These are phyloP conservation scores for Sternotherus odoratus DNA, from an alignment of 2,797 vertebrate genomes.

Conservation along the genomic window DNA sequence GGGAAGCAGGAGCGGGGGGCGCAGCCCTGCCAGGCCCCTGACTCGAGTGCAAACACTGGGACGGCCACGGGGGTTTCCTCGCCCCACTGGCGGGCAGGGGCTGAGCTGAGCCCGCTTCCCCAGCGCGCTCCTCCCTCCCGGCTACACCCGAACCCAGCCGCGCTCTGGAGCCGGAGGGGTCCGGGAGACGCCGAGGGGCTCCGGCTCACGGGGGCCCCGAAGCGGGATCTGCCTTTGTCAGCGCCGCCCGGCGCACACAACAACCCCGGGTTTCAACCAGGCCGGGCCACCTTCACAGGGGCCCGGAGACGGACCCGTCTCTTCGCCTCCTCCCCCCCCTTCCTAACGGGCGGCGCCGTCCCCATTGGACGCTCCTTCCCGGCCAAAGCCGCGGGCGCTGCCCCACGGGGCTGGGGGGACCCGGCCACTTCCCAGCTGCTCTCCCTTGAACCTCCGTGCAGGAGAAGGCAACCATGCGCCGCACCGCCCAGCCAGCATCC, in stretches of 20 bases:
- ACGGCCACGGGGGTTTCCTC: slow-evolving; percentile 24
- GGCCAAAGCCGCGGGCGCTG: not conserved
- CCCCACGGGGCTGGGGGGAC: not conserved
- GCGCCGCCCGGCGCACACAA: slow-evolving; percentile 73
- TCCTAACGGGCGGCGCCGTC: not conserved
- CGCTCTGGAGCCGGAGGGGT: slow-evolving; percentile 82
- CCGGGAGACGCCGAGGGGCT: slow-evolving; percentile 85
- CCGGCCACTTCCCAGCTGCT: not conserved
- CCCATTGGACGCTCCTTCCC: not conserved
- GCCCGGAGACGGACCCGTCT: slow-evolving; percentile 77
- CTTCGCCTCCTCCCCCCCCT: slow-evolving; percentile 66
- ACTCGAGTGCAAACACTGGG: not conserved
- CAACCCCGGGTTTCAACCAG: slow-evolving; percentile 80
- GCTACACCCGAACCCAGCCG: not conserved
- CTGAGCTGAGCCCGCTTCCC: not conserved
- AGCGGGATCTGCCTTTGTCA: slow-evolving; percentile 84
- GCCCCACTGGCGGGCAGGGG: slow-evolving; percentile 4
- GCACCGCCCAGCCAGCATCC: not conserved
- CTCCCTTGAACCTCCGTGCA: not conserved
- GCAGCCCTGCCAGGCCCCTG: not conserved
- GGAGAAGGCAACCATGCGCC: not conserved
- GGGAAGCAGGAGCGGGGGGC: not conserved
- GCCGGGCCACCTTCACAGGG: slow-evolving; percentile 83
- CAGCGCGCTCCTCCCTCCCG: not conserved
- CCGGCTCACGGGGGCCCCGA: slow-evolving; percentile 83